Conservation (phyloP, 2,888 invertebrate genomes). For the Scaptomyza cyrtandrae region DNA sequence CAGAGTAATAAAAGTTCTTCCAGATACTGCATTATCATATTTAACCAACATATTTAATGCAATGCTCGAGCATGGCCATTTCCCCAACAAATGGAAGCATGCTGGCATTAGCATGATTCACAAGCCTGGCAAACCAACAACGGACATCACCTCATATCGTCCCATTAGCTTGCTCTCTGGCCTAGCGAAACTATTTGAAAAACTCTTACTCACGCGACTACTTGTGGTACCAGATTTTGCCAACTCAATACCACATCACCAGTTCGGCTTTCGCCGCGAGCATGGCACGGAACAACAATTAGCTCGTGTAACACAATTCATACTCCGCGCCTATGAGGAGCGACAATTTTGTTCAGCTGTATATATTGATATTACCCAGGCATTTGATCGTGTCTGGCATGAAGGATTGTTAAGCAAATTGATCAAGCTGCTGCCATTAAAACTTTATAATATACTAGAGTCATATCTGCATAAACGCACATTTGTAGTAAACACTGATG, state of each 20-base stretch:
- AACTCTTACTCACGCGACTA: not conserved
- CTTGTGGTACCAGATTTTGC: not conserved
- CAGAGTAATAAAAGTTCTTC: not conserved
- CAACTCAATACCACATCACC: not conserved
- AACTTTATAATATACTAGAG: not conserved
- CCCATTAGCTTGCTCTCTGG: not conserved
- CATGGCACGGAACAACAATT: conserved; percentile 5
- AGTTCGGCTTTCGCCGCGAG: not conserved
- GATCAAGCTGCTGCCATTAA: not conserved
- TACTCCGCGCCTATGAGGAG: not conserved
- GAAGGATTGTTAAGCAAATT: not conserved
- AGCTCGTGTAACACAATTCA: not conserved
- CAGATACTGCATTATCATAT: not conserved
- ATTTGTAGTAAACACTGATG: not conserved
- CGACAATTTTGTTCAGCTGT: not conserved
- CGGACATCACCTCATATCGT: not conserved
- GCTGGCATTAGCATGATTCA: not conserved
- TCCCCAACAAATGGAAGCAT: not conserved
- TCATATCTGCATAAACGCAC: not conserved
- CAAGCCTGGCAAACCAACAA: not conserved
- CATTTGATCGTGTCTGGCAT: conserved; percentile 2
- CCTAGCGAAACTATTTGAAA: not conserved
- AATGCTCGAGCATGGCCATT: not conserved
- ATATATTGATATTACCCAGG: not conserved
- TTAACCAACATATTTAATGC: not conserved